Conservation (phyloP, 2,797 vertebrate genomes). For the Vipera latastei region DNA sequence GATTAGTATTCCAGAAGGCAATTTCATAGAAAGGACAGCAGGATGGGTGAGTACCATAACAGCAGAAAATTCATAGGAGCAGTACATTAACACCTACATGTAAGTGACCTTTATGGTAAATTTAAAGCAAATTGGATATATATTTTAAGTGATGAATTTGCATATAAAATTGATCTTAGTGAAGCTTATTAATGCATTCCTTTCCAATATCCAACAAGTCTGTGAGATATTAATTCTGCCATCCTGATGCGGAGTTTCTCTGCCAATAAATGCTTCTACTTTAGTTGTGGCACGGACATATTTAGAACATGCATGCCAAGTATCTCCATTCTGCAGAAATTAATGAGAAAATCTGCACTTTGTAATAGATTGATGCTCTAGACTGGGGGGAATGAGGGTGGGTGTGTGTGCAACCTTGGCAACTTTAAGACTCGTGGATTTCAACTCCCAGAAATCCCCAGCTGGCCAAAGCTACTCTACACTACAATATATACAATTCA, state of each 20-base stretch:
- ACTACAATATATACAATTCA: neutral
- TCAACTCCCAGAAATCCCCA: neutral
- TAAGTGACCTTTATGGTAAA: constrained; percentile 8
- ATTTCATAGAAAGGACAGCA: neutral
- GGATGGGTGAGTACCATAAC: neutral
- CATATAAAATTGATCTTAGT: neutral
- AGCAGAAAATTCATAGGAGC: neutral
- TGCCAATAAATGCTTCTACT: neutral
- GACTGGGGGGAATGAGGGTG: too few species aligned
- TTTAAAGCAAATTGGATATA: neutral
- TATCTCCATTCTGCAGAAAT: neutral
- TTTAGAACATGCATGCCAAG: neutral
- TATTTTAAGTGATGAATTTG: neutral
- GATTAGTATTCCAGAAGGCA: constrained; percentile 6
- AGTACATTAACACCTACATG: neutral
- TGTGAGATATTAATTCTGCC: neutral
- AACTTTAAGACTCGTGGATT: neutral
- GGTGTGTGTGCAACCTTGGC: neutral
- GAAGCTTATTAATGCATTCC: neutral
- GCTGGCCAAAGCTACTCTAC: neutral
- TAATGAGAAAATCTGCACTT: neutral
- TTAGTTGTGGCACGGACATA: neutral
- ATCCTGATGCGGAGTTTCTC: neutral
- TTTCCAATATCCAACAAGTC: neutral
- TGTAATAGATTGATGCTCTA: neutral